Evolutionary conservation across 1,140 invertebrate genomes (phyloP).

Genomic region (Thaumetopoea pityocampa): DNA sequence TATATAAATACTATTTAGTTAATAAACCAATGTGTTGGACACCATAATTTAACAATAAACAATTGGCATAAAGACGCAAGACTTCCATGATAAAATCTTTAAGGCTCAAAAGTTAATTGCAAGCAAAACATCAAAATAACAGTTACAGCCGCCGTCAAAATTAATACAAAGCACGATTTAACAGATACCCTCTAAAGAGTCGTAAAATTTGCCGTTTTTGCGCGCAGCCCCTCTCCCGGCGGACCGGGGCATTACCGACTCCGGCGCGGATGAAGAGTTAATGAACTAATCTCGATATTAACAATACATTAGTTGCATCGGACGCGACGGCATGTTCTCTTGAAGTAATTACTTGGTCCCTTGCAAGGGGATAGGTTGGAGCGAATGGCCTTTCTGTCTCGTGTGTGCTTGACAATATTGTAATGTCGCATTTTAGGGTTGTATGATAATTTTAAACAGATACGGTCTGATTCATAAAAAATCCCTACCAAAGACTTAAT

Average conservation of each 20-base stretch:
- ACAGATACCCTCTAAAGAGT: constrained; percentile 29
- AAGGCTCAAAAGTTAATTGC: constrained; percentile 18
- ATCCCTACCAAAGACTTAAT: no score
- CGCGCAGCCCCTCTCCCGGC: constrained; percentile 4
- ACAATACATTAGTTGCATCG: constrained; percentile 43
- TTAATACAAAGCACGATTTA: constrained; percentile 32
- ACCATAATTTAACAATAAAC: no score
- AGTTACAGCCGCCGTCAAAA: constrained; percentile 21
- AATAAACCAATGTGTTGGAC: no score
- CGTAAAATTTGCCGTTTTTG: constrained; percentile 35
- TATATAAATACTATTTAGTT: no score
- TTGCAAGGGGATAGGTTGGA: constrained; percentile 16
- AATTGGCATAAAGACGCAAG: constrained; percentile 10
- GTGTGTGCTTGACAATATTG: no score
- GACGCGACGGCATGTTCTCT: constrained; percentile 17
- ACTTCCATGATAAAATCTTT: constrained; percentile 9
- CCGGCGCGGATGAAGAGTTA: constrained; percentile 37
- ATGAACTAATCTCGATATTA: constrained; percentile 50
- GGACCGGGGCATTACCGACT: constrained; percentile 8
- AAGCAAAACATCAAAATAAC: constrained; percentile 28
- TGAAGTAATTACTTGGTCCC: constrained; percentile 28
- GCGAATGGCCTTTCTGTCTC: background rate
- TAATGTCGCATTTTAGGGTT: no score
- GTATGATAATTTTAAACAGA: no score
- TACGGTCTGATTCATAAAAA: no score